Evolutionary conservation across 2,113 vertebrate genomes (phyloP).

Genomic region (Lagopus leucura): DNA sequence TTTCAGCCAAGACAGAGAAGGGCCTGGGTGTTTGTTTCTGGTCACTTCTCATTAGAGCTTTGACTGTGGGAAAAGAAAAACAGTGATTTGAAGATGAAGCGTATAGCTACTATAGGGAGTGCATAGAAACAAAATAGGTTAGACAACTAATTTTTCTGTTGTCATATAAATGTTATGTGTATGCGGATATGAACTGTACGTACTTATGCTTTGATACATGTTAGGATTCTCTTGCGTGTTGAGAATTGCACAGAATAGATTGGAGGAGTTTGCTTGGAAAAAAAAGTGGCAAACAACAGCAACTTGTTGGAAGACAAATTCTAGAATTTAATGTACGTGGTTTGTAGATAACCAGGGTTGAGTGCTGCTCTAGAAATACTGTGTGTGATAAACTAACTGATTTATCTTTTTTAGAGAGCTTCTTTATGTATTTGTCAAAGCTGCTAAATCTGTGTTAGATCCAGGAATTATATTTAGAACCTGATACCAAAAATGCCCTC

Average conservation of each 20-base stretch:
- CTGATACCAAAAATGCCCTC: not conserved
- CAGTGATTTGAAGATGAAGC: constrained; percentile 48
- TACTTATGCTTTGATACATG: not conserved
- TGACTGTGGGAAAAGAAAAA: constrained; percentile 58
- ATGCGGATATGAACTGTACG: constrained; percentile 1
- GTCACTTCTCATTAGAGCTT: constrained; percentile 77
- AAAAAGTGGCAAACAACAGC: constrained; percentile 5
- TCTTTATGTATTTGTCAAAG: not conserved
- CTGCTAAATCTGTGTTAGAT: not conserved
- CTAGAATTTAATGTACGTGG: constrained; percentile 34
- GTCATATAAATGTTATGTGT: not conserved
- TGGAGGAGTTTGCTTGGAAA: not conserved
- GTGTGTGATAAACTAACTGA: not conserved
- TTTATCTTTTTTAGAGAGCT: not conserved
- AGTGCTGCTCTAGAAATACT: not conserved
- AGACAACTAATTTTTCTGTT: constrained; percentile 11
- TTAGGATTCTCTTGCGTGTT: not conserved
- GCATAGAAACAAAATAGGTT: constrained; percentile 49
- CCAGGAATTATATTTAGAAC: not conserved
- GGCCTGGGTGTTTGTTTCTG: constrained; percentile 65
- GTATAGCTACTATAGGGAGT: constrained; percentile 21
- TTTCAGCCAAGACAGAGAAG: constrained; percentile 77
- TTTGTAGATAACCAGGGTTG: constrained; percentile 34
- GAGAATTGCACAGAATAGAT: not conserved
- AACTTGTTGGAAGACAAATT: not conserved